Evolutionary conservation across 2,888 invertebrate genomes (phyloP).

Genomic region (Bombyx huttoni): DNA sequence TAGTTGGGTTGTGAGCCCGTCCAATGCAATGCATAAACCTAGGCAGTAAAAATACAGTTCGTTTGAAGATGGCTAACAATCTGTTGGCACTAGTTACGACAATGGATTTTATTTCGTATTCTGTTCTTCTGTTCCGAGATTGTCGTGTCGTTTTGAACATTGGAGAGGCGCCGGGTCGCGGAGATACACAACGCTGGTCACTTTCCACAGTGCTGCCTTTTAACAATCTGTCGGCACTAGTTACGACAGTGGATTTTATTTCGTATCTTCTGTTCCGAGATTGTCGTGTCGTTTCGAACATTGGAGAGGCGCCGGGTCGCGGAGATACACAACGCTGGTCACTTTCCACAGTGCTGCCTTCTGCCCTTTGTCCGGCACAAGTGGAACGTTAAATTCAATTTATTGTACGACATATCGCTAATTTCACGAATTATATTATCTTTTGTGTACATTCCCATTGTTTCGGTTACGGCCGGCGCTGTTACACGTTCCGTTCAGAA

Average conservation of each 20-base stretch:
- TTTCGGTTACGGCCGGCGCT: not conserved
- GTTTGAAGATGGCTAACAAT: conserved; percentile 2
- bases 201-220: conserved; percentile 23
- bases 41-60: too few species aligned
- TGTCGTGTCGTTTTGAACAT: not conserved
- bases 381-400: conserved; percentile 35
- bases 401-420: conserved; percentile 22
- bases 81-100: too few species aligned
- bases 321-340: conserved; percentile 41
- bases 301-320: conserved; percentile 5
- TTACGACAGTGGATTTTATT: not conserved
- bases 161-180: conserved; percentile 9
- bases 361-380: conserved; percentile 24
- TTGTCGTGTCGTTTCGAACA: not conserved
- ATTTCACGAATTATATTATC: conserved; percentile 13
- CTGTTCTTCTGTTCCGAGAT: not conserved
- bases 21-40: too few species aligned
- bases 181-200: conserved; percentile 40
- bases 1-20: too few species aligned
- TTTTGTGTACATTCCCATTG: not conserved
- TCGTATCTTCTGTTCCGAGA: not conserved
- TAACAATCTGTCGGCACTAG: too few species aligned
- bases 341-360: conserved; percentile 24
- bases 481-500: not conserved
- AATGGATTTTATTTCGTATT: not conserved